Evolutionary conservation across 2,797 vertebrate species (phyloP), one percentile per base, ranked within the genome.

Genomic region (Crenuchus spilurus): DNA sequence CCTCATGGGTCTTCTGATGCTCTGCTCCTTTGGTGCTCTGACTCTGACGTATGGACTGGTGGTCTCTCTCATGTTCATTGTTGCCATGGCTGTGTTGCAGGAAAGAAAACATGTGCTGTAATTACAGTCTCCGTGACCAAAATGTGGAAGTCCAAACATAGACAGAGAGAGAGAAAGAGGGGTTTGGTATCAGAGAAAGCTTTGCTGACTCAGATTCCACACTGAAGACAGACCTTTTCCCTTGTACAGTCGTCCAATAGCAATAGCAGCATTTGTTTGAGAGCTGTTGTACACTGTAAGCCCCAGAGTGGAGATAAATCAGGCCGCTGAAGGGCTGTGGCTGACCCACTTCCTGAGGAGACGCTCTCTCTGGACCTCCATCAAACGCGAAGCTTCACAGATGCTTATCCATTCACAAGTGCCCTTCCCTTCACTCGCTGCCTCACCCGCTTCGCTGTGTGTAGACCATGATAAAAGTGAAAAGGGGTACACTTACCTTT

Each of bases 91-190:
- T 26, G n/a, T 66, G 16, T 65, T 28, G 31, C n/a, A 37, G 42
- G 52, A 71, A 70, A 64, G 54, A 66, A 80, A 73, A 54, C 57
- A 70, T 13, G 13, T 73, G 62, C 60, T 37, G 54, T 69, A 70
- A 76, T 80, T 70, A 74, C 39, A 41, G 35, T 61, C 16, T 54
- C 18, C 39, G 26, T 71, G 52, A 62, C 62, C 28, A 51, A 13
- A 60, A 81, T 46, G 54, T 33, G 72, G 57, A 58, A 57, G 55
- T 60, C 16, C 7, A 37, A 31, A 30, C 39, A n/a, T n/a, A 2
- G 33, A 64, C 64, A 62, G 69, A 65, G 39, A 46, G 58, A 13
- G 28, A 8, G 26, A 31, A 9, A 57, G 37, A 76, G 51, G 14
- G 65, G 39, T 72, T 69, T 73, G 42, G 41, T 18, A 24, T 77